Evolutionary conservation across 1,140 invertebrate species (phyloP).

Genomic region (Harpegnathos saltator): DNA sequence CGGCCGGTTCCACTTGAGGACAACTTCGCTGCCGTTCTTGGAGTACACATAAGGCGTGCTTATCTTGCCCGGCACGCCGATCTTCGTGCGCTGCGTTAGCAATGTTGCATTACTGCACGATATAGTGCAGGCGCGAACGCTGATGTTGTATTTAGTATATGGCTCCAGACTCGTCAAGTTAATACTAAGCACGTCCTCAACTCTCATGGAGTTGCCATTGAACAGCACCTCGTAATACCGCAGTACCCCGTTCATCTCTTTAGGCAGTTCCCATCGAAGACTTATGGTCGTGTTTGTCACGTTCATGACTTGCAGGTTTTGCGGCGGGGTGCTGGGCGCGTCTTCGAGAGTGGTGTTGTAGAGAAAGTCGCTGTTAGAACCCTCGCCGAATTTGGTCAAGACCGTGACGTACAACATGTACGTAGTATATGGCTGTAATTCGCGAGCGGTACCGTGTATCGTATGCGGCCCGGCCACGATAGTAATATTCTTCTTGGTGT

Average conservation of each 20-base stretch:
- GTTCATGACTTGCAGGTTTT: slow-evolving; percentile 87
- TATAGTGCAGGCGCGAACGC: slow-evolving; percentile 90
- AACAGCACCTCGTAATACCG: slow-evolving; percentile 89
- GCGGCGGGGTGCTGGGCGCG: slow-evolving; percentile 87
- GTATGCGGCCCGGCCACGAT: slow-evolving; percentile 83
- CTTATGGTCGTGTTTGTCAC: slow-evolving; percentile 89
- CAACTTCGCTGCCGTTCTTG: slow-evolving; percentile 84
- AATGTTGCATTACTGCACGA: slow-evolving; percentile 87
- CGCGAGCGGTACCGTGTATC: slow-evolving; percentile 80
- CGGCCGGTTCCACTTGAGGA: slow-evolving; percentile 88
- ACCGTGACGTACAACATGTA: slow-evolving; percentile 92
- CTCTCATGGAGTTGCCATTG: slow-evolving; percentile 76
- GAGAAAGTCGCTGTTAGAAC: slow-evolving; percentile 89
- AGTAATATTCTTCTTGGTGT: slow-evolving; percentile 82
- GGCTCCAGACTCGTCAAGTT: slow-evolving; percentile 69
- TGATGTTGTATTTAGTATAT: slow-evolving; percentile 89
- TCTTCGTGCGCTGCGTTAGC: slow-evolving; percentile 85
- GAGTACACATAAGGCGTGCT: slow-evolving; percentile 84
- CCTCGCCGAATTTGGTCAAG: slow-evolving; percentile 90
- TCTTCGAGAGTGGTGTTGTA: slow-evolving; percentile 92
- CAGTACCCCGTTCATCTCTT: slow-evolving; percentile 91
- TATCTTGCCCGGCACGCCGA: slow-evolving; percentile 87
- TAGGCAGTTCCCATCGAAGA: slow-evolving; percentile 90
- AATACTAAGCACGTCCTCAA: slow-evolving; percentile 73
- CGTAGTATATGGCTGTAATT: slow-evolving; percentile 91